Percentiles rank a stretch among this genome's conserved stretches.
These are phyloP conservation scores for Podarcis muralis DNA, from an alignment of 2,113 vertebrate genomes.

Conservation along the genomic window DNA sequence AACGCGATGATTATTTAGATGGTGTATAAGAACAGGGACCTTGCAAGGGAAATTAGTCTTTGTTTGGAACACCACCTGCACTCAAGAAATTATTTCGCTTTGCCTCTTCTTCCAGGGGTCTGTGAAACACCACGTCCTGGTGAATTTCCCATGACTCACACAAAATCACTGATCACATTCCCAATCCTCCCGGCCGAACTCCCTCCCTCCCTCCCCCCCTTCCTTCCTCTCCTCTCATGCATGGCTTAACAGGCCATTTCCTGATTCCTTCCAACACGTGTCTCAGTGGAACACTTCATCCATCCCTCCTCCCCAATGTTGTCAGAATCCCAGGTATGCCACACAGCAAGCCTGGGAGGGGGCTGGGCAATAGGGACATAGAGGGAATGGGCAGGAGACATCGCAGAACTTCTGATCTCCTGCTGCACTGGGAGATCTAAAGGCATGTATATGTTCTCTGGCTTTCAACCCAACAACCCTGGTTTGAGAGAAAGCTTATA, in stretches of 20 bases:
- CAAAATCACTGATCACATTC: not conserved
- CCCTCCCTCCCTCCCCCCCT: not conserved
- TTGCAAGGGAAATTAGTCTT: not conserved
- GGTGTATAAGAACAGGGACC: too few species aligned
- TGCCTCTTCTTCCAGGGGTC: not conserved
- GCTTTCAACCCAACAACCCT: not conserved
- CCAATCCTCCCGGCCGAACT: not conserved
- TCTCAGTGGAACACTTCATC: not conserved
- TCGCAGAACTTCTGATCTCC: not conserved
- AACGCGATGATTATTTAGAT: not conserved
- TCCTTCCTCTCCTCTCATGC: not conserved
- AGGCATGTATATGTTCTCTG: not conserved
- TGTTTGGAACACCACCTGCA: not conserved
- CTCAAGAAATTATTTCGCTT: not conserved
- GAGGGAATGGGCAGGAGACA: not conserved
- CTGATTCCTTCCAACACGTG: not conserved
- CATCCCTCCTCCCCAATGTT: not conserved
- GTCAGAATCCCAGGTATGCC: not conserved
- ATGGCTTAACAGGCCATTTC: not conserved
- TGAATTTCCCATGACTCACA: constrained; percentile 3
- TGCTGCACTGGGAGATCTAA: not conserved
- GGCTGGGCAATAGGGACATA: not conserved
- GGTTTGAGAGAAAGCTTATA: not conserved
- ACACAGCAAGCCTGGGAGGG: not conserved
- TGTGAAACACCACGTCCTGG: not conserved